These are phyloP conservation scores for Tuta absoluta DNA, from an alignment of 2,888 invertebrate genomes.

Conservation along the genomic window DNA sequence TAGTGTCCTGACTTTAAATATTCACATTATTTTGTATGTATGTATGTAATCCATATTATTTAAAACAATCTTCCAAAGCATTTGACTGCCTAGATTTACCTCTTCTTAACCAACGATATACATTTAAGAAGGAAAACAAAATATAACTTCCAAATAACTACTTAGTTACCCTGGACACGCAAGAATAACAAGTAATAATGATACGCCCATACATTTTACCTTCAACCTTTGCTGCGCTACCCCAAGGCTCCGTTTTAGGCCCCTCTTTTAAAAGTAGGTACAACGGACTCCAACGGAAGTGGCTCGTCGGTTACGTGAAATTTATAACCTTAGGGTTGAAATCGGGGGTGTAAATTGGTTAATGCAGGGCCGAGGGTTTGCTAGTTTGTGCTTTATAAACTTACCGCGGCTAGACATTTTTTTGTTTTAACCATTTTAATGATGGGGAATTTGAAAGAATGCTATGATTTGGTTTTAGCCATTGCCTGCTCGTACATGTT, in stretches of 20 bases:
- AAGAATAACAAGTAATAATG: conserved; percentile 43
- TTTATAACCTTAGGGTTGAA: conserved; percentile 58
- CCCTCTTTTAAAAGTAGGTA: conserved; percentile 64
- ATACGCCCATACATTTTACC: conserved; percentile 44
- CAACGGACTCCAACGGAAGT: conserved; percentile 56
- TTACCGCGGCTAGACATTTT: conserved; percentile 25
- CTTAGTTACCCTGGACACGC: conserved; percentile 9
- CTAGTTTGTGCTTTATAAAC: conserved; percentile 32
- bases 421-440: neutral
- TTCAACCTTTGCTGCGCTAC: conserved; percentile 31
- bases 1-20: no score
- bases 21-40: no score
- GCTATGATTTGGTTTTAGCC: neutral
- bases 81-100: neutral
- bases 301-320: conserved; percentile 71
- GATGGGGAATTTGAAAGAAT: neutral
- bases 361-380: conserved; percentile 50
- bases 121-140: neutral
- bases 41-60: no score
- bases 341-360: conserved; percentile 66
- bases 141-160: neutral
- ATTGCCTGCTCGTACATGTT: neutral
- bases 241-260: conserved; percentile 42
- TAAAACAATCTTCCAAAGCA: neutral
- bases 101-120: neutral